Evolutionary conservation across 2,113 vertebrate genomes (phyloP).

Genomic region (Promerops cafer): DNA sequence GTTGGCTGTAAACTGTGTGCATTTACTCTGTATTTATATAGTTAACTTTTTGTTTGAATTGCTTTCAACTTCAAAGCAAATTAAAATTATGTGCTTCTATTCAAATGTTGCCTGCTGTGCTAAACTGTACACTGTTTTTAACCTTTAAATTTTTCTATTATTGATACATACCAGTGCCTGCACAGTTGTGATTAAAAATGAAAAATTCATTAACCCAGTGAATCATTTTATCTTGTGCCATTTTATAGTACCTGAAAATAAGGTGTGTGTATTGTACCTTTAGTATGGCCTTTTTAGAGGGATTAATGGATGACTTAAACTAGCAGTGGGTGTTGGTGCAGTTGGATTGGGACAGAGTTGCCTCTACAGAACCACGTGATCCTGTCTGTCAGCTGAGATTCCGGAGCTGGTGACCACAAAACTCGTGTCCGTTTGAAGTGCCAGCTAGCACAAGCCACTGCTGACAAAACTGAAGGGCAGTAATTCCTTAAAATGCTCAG

Average conservation of each 20-base stretch:
- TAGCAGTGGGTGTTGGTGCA: background rate
- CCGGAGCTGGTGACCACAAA: background rate
- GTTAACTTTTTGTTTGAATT: slow-evolving; percentile 63
- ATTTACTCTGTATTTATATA: slow-evolving; percentile 72
- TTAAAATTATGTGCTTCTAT: slow-evolving; percentile 62
- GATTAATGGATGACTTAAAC: background rate
- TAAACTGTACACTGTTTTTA: background rate
- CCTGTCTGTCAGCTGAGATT: background rate
- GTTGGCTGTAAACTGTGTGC: slow-evolving; percentile 69
- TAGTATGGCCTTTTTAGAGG: background rate
- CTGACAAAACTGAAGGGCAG: background rate
- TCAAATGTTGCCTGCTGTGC: slow-evolving; percentile 19
- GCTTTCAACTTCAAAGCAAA: slow-evolving; percentile 64
- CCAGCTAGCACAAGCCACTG: background rate
- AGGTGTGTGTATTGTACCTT: background rate
- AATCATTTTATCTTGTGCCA: background rate
- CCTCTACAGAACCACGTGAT: background rate
- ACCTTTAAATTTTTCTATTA: background rate
- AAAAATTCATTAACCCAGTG: background rate
- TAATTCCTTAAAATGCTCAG: background rate
- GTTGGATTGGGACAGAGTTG: background rate
- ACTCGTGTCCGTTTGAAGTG: rapidly evolving
- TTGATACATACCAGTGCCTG: background rate
- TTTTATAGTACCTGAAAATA: background rate
- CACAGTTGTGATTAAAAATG: background rate